phyloP scores from a whole-genome alignment of 2,797 vertebrate genomes.

The Pangasius mekongensis region DNA sequence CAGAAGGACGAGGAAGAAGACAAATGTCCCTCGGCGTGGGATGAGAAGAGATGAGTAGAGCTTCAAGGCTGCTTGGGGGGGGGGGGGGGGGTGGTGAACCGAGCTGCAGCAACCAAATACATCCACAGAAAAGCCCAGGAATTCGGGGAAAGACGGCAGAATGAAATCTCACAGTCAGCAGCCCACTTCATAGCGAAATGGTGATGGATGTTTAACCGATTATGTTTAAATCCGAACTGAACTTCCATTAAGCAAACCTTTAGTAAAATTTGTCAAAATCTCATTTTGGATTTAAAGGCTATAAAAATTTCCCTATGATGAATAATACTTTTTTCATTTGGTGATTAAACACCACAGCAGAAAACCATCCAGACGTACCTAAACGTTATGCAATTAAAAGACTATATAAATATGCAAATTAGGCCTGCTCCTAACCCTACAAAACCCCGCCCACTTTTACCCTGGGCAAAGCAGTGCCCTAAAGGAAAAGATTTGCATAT shows the following conservation, averaged over 20 bases:
- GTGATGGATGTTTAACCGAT: slow-evolving; percentile 35
- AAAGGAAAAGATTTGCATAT: neutral
- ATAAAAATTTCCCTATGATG: neutral
- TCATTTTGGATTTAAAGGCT: neutral
- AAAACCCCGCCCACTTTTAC: neutral
- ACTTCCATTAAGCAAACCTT: neutral
- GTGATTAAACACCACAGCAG: neutral
- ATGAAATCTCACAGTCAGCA: slow-evolving; percentile 22
- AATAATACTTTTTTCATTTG: neutral
- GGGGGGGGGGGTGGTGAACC: neutral
- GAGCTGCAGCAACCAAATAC: slow-evolving; percentile 40
- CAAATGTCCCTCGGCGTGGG: slow-evolving; percentile 73
- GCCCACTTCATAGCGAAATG: neutral
- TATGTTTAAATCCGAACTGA: neutral
- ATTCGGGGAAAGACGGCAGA: neutral
- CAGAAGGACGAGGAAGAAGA: slow-evolving; percentile 70
- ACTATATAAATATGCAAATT: neutral
- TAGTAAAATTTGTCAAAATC: neutral
- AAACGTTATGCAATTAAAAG: neutral
- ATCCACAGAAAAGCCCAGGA: slow-evolving; percentile 23
- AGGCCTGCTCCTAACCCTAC: neutral
- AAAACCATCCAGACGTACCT: neutral
- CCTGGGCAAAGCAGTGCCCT: too few relatives aligned
- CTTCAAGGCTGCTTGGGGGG: slow-evolving; percentile 64
- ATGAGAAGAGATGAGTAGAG: slow-evolving; percentile 64